Conservation (phyloP, 2,888 invertebrate genomes). For the Seira sanloemensis region DNA sequence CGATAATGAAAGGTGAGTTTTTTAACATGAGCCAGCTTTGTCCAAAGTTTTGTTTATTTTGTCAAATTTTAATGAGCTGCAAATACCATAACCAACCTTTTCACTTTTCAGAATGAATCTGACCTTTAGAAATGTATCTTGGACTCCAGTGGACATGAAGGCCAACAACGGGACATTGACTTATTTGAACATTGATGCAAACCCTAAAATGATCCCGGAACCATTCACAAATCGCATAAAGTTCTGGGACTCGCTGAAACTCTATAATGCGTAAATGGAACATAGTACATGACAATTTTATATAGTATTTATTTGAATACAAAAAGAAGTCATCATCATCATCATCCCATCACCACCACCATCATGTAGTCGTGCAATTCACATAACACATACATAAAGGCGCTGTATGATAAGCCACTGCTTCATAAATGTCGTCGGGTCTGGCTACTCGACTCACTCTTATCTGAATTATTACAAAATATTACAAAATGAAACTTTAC, state of each 20-base stretch:
- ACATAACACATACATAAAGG: too few relatives aligned
- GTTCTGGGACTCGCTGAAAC: conserved; percentile 66
- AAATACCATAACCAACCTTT: neutral
- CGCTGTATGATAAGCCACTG: too few relatives aligned
- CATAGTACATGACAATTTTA: too few relatives aligned
- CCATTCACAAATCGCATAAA: conserved; percentile 57
- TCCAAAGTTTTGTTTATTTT: neutral
- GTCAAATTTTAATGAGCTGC: neutral
- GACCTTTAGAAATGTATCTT: conserved; percentile 33
- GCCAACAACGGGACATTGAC: conserved; percentile 19
- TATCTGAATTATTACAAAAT: too few relatives aligned
- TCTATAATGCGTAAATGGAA: too few relatives aligned
- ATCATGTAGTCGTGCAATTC: too few relatives aligned
- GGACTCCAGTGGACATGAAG: conserved; percentile 46
- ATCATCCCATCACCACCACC: too few relatives aligned
- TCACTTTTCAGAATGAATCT: neutral
- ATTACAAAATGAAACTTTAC: too few relatives aligned
- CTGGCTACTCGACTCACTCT: too few relatives aligned
- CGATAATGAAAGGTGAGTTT: conserved; percentile 21
- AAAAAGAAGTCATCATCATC: too few relatives aligned
- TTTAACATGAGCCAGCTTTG: neutral
- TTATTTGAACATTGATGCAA: conserved; percentile 55
- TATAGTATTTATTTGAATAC: too few relatives aligned
- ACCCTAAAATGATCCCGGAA: conserved; percentile 55
- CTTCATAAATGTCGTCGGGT: too few relatives aligned